phyloP scores from a whole-genome alignment of 2,113 vertebrate genomes.

The Haplochromis burtoni region DNA sequence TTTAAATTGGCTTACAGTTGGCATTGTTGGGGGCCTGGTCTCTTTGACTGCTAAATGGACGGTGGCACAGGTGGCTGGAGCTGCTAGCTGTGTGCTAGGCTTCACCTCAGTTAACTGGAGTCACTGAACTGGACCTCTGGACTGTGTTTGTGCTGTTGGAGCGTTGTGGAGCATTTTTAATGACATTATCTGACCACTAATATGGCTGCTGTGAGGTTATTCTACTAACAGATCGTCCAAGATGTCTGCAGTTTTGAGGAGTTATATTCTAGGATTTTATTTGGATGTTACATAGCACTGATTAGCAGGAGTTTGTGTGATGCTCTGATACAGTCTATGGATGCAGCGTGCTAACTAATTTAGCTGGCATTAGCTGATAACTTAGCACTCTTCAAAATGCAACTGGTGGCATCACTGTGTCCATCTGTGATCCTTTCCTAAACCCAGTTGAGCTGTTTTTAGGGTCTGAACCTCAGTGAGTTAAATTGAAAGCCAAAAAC shows the following conservation, averaged over 20 bases:
- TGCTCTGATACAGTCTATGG: background rate
- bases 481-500: background rate
- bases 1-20: background rate
- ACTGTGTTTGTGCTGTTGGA: background rate
- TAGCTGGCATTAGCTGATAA: background rate
- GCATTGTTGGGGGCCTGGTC: background rate
- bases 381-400: background rate
- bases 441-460: background rate
- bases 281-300: background rate
- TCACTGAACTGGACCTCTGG: background rate
- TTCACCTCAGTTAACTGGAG: background rate
- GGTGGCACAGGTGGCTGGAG: background rate
- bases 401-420: background rate
- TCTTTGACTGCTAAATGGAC: background rate
- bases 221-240: background rate
- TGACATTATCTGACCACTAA: background rate
- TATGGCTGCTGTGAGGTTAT: background rate
- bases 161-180: background rate
- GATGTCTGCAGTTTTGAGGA: background rate
- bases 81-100: background rate
- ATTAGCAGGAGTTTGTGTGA: background rate
- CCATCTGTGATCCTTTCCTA: background rate
- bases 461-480: background rate
- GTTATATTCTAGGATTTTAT: background rate
- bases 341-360: background rate